Base-by-base conservation (phyloP, 2,113 vertebrate genomes). In the Gobiocypris rarus region DNA sequence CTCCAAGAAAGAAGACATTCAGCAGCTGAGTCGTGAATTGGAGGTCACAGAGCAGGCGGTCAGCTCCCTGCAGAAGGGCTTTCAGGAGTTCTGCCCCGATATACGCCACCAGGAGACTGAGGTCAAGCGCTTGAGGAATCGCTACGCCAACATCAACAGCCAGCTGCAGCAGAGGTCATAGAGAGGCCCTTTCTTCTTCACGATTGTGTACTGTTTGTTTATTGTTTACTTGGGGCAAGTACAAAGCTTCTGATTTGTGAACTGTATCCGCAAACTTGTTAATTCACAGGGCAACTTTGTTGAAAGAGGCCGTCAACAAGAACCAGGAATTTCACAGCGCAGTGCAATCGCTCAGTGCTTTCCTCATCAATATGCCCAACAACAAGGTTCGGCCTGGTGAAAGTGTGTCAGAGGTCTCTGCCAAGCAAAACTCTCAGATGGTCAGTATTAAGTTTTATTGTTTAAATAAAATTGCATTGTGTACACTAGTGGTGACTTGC, bases 71-170 rank as follows among this genome's bases (percentile, higher is more conserved):
- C 96, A 97, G 92, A 96, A 94, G 88, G 92, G 94, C 54, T 96
- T 95, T 90, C 93, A 91, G 22, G 97, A 99, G 89, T 98, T 93
- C 91, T 98, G 97, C 86, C 96, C 95, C 0, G 97, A 99, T 89
- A 92, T 99, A 86, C 92, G 91, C 0, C 92, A 92, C 5, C 97
- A 99, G 90, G 94, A 94, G 90, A 84, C 89, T 0, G 92, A 94
- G 85, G 97, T 98, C 76, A 96, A 94, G 74, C 92, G 89, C 43
- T 95, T 99, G 90, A 97, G 94, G 0, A 97, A 97, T 70, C 97
- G 98, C 84, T 97, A 96, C 88, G 91, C 95, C 0, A 93, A 91
- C 0, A 86, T 97, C 50, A 95, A 91, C 0, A 96, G 96, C 87
- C 96, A 99, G 91, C 90, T 98, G 83, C 95, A 97, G 69, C 92